A percentile compares a stretch with the other conserved stretches of the same genome.
phyloP scores from a whole-genome alignment of 2,797 vertebrate genomes.

The Phrynocephalus guinanensis region DNA sequence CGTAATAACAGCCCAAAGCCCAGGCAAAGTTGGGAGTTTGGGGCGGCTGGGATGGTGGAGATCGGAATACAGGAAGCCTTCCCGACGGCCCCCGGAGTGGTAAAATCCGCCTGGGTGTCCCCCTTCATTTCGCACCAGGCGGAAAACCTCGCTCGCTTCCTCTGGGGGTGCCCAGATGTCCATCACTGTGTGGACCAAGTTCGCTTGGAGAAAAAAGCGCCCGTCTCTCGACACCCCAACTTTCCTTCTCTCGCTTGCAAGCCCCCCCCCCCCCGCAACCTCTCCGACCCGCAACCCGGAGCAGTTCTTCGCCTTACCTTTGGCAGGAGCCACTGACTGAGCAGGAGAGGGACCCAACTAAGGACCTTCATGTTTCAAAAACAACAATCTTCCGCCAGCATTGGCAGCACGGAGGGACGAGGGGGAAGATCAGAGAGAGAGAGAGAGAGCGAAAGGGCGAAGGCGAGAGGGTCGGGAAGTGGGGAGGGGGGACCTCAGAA shows the following conservation, averaged over 20 bases:
- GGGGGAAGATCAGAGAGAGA: neutral
- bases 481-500: neutral
- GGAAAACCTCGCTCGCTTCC: too few species aligned
- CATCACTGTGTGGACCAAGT: neutral
- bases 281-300: slow-evolving; percentile 3
- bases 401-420: slow-evolving; percentile 22
- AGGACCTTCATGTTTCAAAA: slow-evolving; percentile 69
- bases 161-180: too few species aligned
- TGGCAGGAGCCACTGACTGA: slow-evolving; percentile 68
- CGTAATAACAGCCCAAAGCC: neutral
- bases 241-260: rapidly evolving
- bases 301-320: slow-evolving; percentile 56
- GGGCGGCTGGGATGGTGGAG: neutral
- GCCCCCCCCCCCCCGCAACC: neutral
- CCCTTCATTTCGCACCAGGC: neutral
- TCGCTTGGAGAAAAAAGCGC: neutral
- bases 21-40: neutral
- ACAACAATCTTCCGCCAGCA: slow-evolving; percentile 14
- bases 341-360: slow-evolving; percentile 66
- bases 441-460: too few species aligned
- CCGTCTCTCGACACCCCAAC: rapidly evolving
- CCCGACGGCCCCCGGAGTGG: neutral
- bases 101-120: too few species aligned
- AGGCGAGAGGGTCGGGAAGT: neutral
- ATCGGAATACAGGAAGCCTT: too few species aligned